Percentiles rank a stretch among this genome's conserved stretches.
Evolutionary conservation across 2,113 vertebrate species (phyloP).

Genomic region (Nothoprocta pentlandii): DNA sequence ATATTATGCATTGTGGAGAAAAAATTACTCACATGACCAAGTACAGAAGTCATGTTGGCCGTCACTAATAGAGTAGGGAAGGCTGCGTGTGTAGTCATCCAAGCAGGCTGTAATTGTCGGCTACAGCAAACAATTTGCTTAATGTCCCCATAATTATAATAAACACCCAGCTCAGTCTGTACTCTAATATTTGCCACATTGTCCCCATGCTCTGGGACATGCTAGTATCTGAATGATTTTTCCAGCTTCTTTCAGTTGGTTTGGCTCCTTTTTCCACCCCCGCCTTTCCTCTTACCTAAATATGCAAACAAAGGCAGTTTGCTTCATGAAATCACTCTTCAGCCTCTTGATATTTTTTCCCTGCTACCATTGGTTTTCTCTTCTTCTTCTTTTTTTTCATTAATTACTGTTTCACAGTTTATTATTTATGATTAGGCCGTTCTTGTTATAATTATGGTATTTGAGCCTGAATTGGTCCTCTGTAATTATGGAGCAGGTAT

Average conservation of each 20-base stretch:
- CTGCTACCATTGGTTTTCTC: accelerated
- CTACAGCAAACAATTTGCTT: neutral
- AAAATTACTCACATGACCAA: neutral
- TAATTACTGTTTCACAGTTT: neutral
- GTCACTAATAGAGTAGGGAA: neutral
- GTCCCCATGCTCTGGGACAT: neutral
- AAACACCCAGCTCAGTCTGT: neutral
- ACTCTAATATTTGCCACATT: neutral
- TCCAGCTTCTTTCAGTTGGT: accelerated
- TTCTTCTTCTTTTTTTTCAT: neutral
- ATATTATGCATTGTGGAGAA: neutral
- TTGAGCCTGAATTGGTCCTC: neutral
- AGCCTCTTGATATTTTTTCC: neutral
- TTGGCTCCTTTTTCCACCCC: neutral
- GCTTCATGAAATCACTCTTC: neutral
- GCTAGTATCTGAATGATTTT: neutral
- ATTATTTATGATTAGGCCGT: neutral
- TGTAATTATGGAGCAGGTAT: neutral
- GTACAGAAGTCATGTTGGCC: neutral
- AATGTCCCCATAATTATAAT: neutral
- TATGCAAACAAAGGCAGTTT: neutral
- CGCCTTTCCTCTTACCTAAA: neutral
- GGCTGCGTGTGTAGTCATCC: neutral
- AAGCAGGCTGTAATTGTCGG: neutral
- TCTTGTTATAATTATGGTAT: neutral